Evolutionary conservation across 1,140 invertebrate genomes (phyloP).

Genomic region (Charaxes varanes): DNA sequence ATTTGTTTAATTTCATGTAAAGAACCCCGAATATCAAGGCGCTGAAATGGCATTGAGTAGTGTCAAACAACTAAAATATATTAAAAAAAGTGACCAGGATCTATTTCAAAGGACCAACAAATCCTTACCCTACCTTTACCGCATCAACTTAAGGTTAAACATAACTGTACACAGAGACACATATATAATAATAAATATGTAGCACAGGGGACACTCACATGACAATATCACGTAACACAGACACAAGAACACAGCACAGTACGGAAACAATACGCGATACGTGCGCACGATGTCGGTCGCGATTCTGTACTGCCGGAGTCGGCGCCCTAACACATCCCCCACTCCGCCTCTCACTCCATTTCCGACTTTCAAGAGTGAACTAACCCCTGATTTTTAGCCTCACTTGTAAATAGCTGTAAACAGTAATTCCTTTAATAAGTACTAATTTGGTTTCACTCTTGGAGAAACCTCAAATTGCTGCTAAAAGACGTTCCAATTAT

Average conservation of each 20-base stretch:
- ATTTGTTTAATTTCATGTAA: too few relatives aligned
- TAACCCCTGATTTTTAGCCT: conserved; percentile 12
- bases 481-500: too few relatives aligned
- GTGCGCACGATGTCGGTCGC: not conserved
- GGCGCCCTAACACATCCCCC: conserved; percentile 18
- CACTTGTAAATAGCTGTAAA: conserved; percentile 5
- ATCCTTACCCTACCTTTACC: not conserved
- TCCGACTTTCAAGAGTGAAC: not conserved
- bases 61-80: too few relatives aligned
- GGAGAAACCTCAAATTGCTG: too few relatives aligned
- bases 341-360: conserved; percentile 9
- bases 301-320: conserved; percentile 30
- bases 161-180: conserved; percentile 7
- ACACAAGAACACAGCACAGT: conserved; percentile 20
- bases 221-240: conserved; percentile 31
- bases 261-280: conserved; percentile 3
- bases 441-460: too few relatives aligned
- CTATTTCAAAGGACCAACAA: conserved; percentile 1
- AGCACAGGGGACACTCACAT: conserved; percentile 23
- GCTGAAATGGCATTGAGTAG: too few relatives aligned
- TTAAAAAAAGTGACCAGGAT: too few relatives aligned
- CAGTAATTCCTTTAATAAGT: too few relatives aligned
- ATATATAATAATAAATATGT: conserved; percentile 2
- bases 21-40: too few relatives aligned
- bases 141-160: not conserved